These are phyloP conservation scores for Hirtodrosophila histrioides DNA, from an alignment of 2,888 invertebrate genomes.

Conservation along the genomic window DNA sequence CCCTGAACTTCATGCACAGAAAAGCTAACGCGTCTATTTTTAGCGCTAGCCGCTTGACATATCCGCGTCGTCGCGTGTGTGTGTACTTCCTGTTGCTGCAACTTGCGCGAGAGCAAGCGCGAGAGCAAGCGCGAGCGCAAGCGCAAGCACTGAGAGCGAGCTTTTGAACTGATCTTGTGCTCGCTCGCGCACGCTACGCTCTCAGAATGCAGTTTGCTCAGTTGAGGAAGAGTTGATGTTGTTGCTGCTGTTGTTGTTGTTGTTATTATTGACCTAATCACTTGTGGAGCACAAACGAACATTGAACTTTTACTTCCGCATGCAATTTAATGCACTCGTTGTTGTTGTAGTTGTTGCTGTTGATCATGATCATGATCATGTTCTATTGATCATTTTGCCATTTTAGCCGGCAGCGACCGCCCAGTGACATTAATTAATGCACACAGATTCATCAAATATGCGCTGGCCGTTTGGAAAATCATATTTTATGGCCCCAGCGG, in stretches of 20 bases:
- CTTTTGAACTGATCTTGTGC: conserved; percentile 37
- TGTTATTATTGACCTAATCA: conserved; percentile 84
- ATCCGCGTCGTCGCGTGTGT: conserved; percentile 55
- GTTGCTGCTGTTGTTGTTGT: conserved; percentile 63
- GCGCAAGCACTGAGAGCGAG: conserved; percentile 25
- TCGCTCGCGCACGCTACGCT: conserved; percentile 30
- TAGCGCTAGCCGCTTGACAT: conserved; percentile 60
- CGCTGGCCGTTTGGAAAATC: conserved; percentile 74
- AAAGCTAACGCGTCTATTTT: conserved; percentile 74
- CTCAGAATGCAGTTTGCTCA: conserved; percentile 66
- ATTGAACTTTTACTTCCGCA: conserved; percentile 85
- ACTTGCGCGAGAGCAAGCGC: too few relatives aligned
- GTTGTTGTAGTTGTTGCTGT: conserved; percentile 36
- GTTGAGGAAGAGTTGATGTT: conserved; percentile 54
- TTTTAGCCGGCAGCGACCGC: conserved; percentile 62
- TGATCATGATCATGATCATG: conserved; percentile 1
- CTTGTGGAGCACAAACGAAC: conserved; percentile 84
- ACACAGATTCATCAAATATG: conserved; percentile 77
- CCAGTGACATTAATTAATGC: conserved; percentile 80
- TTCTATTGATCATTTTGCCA: conserved; percentile 73
- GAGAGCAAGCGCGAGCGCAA: conserved; percentile 14
- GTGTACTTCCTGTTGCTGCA: conserved; percentile 73
- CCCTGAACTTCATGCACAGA: conserved; percentile 81
- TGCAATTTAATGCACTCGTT: conserved; percentile 74
- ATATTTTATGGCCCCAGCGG: conserved; percentile 70